Conservation (phyloP, 2,888 invertebrate genomes). For the Apocheima hispidaria region DNA sequence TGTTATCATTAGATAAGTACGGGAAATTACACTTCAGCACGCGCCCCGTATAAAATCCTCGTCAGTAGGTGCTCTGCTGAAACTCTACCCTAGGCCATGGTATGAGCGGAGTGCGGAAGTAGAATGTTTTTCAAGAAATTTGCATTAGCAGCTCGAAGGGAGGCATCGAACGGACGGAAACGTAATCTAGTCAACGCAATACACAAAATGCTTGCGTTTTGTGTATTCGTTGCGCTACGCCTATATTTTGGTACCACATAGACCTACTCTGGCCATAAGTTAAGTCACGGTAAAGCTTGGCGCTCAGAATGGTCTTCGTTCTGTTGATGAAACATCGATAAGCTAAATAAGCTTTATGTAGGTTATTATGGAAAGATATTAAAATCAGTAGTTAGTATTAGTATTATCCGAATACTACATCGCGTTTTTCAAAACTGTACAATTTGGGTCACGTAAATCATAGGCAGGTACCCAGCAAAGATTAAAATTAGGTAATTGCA, state of each 20-base stretch:
- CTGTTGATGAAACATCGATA: too few relatives aligned
- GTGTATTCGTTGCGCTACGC: constrained; percentile 14
- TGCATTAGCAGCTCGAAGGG: constrained; percentile 61
- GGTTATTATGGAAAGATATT: not conserved
- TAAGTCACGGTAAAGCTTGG: not conserved
- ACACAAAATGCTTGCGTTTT: constrained; percentile 31
- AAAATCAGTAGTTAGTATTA: too few relatives aligned
- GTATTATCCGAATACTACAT: not conserved
- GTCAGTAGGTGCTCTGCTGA: constrained; percentile 29
- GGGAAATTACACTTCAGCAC: constrained; percentile 38
- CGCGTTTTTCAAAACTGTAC: constrained; percentile 17
- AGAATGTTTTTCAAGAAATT: constrained; percentile 63
- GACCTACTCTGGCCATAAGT: too few relatives aligned
- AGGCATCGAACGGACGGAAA: constrained; percentile 54
- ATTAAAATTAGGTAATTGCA: constrained; percentile 39
- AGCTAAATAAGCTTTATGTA: not conserved
- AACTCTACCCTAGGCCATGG: constrained; percentile 20
- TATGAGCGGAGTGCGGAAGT: constrained; percentile 50
- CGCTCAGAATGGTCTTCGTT: not conserved
- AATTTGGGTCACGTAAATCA: constrained; percentile 37
- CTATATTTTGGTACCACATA: not conserved
- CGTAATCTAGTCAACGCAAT: constrained; percentile 49
- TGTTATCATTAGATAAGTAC: constrained; percentile 29
- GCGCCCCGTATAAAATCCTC: constrained; percentile 36
- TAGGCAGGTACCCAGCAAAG: constrained; percentile 17